A percentile compares a stretch with the other conserved stretches of the same genome.
Conservation (phyloP, 1,140 invertebrate species). For the Liolophura sinensis region DNA sequence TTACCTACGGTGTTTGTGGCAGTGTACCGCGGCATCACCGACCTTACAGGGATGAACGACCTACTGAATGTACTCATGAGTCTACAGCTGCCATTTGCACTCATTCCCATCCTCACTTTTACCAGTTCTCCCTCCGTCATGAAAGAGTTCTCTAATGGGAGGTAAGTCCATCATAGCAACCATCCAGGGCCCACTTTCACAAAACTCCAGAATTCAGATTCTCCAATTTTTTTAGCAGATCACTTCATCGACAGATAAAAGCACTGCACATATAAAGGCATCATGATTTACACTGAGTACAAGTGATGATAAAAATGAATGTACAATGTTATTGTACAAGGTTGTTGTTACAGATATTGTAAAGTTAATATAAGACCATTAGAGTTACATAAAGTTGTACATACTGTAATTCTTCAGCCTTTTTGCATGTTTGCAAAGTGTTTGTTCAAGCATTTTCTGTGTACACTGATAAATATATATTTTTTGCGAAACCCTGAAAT, state of each 20-base stretch:
- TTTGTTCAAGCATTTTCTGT: no score
- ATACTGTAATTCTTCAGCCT: no score
- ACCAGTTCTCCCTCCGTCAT: conserved; percentile 80
- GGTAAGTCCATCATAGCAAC: no score
- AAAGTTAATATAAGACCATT: no score
- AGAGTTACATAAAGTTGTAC: no score
- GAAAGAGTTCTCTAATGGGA: conserved; percentile 59
- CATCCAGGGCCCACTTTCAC: conserved; percentile 22
- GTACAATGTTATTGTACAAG: not conserved
- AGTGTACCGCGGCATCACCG: conserved; percentile 71
- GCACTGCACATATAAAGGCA: not conserved
- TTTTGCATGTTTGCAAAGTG: no score
- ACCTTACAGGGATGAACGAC: conserved; percentile 85
- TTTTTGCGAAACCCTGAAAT: no score
- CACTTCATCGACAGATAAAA: not conserved
- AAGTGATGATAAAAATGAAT: not conserved
- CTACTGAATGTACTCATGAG: conserved; percentile 89
- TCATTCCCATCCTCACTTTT: conserved; percentile 86
- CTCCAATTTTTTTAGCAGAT: not conserved
- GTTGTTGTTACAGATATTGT: no score
- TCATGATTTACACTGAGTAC: no score
- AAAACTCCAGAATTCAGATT: conserved; percentile 8
- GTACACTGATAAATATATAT: no score
- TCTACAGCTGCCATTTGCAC: conserved; percentile 71
- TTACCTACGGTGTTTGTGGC: conserved; percentile 85